Percentiles rank a stretch among this genome's conserved stretches.
These are phyloP conservation scores for Poeciliopsis occidentalis DNA, from an alignment of 2,113 vertebrate genomes.

Conservation along the genomic window DNA sequence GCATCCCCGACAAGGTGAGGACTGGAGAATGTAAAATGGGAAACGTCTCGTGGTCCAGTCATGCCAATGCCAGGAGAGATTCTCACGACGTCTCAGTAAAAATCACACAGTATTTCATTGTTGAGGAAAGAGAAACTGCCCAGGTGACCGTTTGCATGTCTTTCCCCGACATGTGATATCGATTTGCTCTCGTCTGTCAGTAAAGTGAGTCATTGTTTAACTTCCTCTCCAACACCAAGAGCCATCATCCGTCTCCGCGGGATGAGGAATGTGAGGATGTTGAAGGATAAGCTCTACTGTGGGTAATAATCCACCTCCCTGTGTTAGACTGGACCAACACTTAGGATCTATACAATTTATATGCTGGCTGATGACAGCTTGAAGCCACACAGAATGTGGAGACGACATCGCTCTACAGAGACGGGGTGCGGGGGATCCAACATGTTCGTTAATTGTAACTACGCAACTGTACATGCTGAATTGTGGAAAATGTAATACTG, in stretches of 20 bases:
- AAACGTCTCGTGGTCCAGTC: slow-evolving; percentile 53
- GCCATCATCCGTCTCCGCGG: slow-evolving; percentile 49
- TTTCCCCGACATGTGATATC: slow-evolving; percentile 76
- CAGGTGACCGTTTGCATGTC: slow-evolving; percentile 60
- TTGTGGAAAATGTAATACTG: background rate
- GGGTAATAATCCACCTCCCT: slow-evolving; percentile 62
- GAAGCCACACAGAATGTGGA: slow-evolving; percentile 26
- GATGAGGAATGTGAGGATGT: slow-evolving; percentile 67
- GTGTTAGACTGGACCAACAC: slow-evolving; percentile 54
- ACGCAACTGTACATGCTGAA: background rate
- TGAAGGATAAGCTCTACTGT: slow-evolving; percentile 68
- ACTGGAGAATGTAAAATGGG: slow-evolving; percentile 31
- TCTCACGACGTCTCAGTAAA: slow-evolving; percentile 42
- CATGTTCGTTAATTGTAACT: background rate
- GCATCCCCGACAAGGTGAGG: slow-evolving; percentile 41
- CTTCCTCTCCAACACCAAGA: slow-evolving; percentile 71
- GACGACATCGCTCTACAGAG: background rate
- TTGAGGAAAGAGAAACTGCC: slow-evolving; percentile 23
- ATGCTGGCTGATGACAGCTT: slow-evolving; percentile 54
- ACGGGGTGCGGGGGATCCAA: background rate
- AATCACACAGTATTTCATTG: slow-evolving; percentile 32
- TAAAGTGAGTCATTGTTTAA: slow-evolving; percentile 73
- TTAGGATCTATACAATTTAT: slow-evolving; percentile 31
- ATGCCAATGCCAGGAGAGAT: slow-evolving; percentile 45
- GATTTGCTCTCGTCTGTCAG: slow-evolving; percentile 79